Conservation (phyloP, 2,797 vertebrate species). For the Ceyx erithaca region DNA sequence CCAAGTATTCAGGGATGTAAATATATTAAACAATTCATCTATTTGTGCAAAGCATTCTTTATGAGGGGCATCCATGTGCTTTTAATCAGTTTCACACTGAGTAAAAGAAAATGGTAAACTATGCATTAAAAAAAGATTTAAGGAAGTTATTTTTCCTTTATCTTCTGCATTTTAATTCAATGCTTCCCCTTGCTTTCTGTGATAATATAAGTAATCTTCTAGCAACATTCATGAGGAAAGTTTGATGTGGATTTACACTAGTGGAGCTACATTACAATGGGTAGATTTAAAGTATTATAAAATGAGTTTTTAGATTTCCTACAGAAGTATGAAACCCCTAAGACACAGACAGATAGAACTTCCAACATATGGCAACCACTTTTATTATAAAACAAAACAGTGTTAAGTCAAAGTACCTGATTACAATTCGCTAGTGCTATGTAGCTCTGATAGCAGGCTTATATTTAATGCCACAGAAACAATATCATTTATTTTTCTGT, state of each 20-base stretch:
- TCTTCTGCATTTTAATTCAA: constrained; percentile 83
- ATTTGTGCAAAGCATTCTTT: constrained; percentile 68
- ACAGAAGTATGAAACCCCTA: constrained; percentile 85
- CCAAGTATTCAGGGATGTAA: constrained; percentile 69
- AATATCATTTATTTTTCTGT: constrained; percentile 98
- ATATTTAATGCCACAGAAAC: constrained; percentile 95
- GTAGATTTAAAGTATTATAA: constrained; percentile 95
- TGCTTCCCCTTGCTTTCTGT: constrained; percentile 75
- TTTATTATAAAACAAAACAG: constrained; percentile 87
- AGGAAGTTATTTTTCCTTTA: constrained; percentile 80
- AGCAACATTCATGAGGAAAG: constrained; percentile 85
- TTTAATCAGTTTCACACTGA: constrained; percentile 84
- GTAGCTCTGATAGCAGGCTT: constrained; percentile 91
- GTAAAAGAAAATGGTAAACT: constrained; percentile 84
- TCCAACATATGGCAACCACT: constrained; percentile 88
- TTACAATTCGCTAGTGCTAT: constrained; percentile 95
- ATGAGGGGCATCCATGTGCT: constrained; percentile 72
- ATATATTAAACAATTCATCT: constrained; percentile 77
- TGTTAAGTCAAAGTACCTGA: constrained; percentile 98
- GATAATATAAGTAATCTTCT: constrained; percentile 83
- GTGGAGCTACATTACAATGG: constrained; percentile 95
- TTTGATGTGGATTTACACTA: constrained; percentile 92
- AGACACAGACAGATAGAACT: constrained; percentile 82
- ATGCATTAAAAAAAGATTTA: constrained; percentile 85
- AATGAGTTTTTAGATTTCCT: constrained; percentile 90